phyloP scores from a whole-genome alignment of 2,888 invertebrate species.

The Amphipoea oculea region DNA sequence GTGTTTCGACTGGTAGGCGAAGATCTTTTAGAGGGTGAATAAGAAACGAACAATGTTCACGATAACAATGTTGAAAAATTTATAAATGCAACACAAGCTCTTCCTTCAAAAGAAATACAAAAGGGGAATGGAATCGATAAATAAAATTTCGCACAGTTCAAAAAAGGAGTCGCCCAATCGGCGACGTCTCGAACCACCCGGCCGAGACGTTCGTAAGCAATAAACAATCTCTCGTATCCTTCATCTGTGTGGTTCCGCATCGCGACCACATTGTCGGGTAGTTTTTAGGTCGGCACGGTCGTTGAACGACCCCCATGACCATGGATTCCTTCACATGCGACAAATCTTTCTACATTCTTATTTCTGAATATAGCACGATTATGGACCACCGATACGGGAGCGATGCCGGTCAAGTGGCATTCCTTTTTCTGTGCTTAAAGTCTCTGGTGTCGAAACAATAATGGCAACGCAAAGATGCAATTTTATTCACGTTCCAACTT shows the following conservation, averaged over 20 bases:
- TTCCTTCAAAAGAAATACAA: slow-evolving; percentile 31
- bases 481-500: slow-evolving; percentile 40
- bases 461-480: slow-evolving; percentile 42
- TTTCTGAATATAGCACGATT: slow-evolving; percentile 63
- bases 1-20: slow-evolving; percentile 6
- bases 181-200: slow-evolving; percentile 62
- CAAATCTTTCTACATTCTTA: slow-evolving; percentile 74
- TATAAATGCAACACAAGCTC: slow-evolving; percentile 31
- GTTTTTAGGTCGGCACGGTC: slow-evolving; percentile 76
- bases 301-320: slow-evolving; percentile 73
- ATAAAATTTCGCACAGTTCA: slow-evolving; percentile 56
- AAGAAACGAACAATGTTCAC: slow-evolving; percentile 16
- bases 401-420: slow-evolving; percentile 61
- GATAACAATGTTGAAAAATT: slow-evolving; percentile 12
- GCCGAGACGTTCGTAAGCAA: slow-evolving; percentile 71
- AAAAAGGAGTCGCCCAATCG: slow-evolving; percentile 58
- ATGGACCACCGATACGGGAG: slow-evolving; percentile 58
- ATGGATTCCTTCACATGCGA: slow-evolving; percentile 75
- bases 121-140: slow-evolving; percentile 48
- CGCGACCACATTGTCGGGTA: slow-evolving; percentile 78
- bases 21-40: slow-evolving; percentile 31
- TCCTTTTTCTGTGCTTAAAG: slow-evolving; percentile 60
- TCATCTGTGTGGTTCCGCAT: slow-evolving; percentile 80
- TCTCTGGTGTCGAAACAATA: slow-evolving; percentile 44
- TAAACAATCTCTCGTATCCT: slow-evolving; percentile 78